Percentiles rank a stretch among this genome's conserved stretches.
phyloP scores from a whole-genome alignment of 2,888 invertebrate genomes.

The Drosophila hamatofila region DNA sequence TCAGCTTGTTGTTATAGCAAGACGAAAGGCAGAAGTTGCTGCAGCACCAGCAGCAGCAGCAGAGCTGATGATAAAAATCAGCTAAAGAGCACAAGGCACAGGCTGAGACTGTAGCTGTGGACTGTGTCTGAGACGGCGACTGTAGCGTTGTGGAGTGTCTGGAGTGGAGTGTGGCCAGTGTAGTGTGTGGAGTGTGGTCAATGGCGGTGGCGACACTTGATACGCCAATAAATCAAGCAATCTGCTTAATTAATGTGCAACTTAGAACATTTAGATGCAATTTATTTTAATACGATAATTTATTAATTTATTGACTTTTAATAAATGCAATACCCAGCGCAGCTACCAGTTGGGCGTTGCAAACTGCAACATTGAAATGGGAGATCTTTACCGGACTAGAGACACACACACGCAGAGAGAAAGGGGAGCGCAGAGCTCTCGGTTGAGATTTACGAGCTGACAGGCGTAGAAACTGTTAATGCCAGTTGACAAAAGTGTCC shows the following conservation, averaged over 20 bases:
- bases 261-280: constrained; percentile 85
- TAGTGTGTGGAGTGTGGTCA: constrained; percentile 10
- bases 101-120: neutral
- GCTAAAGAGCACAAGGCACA: constrained; percentile 51
- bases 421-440: constrained; percentile 6
- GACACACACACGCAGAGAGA: neutral
- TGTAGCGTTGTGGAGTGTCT: constrained; percentile 11
- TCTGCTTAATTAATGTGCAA: constrained; percentile 86
- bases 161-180: constrained; percentile 20
- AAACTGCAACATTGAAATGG: constrained; percentile 17
- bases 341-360: constrained; percentile 52
- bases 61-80: constrained; percentile 69
- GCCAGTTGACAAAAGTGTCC: constrained; percentile 77
- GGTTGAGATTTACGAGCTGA: constrained; percentile 77
- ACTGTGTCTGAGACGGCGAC: constrained; percentile 7
- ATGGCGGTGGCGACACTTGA: constrained; percentile 81
- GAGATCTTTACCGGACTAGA: neutral
- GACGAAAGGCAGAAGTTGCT: constrained; percentile 50
- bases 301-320: constrained; percentile 86
- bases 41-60: constrained; percentile 29
- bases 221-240: constrained; percentile 85
- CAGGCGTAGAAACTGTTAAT: constrained; percentile 81
- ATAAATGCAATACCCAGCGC: constrained; percentile 59
- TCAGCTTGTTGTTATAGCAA: constrained; percentile 50
- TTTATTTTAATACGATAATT: constrained; percentile 86